Evolutionary conservation across 2,888 invertebrate genomes (phyloP), one percentile per base, ranked within the genome.

Genomic region (Dromius quadrimaculatus): DNA sequence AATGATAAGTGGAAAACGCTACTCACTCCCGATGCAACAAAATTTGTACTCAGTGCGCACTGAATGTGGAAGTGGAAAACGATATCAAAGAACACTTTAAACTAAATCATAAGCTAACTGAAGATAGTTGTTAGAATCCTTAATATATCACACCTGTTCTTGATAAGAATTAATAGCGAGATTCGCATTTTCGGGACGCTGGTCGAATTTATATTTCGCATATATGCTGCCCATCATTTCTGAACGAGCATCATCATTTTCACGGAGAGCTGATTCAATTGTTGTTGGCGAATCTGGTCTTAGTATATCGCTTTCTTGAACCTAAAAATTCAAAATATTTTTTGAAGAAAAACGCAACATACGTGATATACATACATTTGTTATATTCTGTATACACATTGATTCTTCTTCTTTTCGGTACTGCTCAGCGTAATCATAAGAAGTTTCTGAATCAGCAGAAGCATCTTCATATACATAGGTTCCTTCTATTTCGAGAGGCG

Each of bases 141-240:
- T n/a, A n/a, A n/a, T n/a, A n/a, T n/a, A n/a, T n/a, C 5, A 20
- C 54, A 71, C 71, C 63, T 70, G 57, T 32, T 72, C 63, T 43
- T 66, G 66, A 19, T 66, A 57, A 6, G 54, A 36, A 38, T 41
- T 54, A 41, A 66, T 66, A 0, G 66, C 36, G 2, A 66, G 22
- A 20, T 54, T 28, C 4, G 50, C 22, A 15, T 15, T 50, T 23
- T 19, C 38, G 13, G 17, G 9, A 38, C 23, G 38, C 38, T 57
- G 50, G 15, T 66, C 54, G 41, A 66, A 66, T 54, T 66, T 66
- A 47, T 54, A 66, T 41, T 66, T 66, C 2, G 23, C 15, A 22
- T 66, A 66, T 2, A 66, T 28, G n/a, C 22, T 54, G 23, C 38
- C 57, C 3, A 57, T 9, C 3, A 57, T 41, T 23, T 66, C 66